Evolutionary conservation across 2,888 invertebrate genomes (phyloP).

Genomic region (Pharmacophagus antenor): DNA sequence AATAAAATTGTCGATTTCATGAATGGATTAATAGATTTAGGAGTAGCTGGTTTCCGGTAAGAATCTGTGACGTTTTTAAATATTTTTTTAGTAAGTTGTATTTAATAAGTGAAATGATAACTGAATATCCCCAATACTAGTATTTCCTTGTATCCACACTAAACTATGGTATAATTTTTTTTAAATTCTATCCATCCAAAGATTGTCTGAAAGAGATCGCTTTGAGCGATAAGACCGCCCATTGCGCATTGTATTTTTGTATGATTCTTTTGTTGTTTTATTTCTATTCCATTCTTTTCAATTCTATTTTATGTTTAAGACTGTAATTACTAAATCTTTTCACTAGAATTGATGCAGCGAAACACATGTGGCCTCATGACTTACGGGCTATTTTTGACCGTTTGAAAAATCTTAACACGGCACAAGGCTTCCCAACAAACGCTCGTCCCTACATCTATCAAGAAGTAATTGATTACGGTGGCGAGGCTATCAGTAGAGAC

Average conservation of each 20-base stretch:
- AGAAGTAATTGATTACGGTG: conserved; percentile 87
- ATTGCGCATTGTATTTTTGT: too few relatives aligned
- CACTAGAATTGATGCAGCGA: conserved; percentile 87
- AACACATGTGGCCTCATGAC: conserved; percentile 90
- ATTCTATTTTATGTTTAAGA: too few relatives aligned
- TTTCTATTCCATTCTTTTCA: too few relatives aligned
- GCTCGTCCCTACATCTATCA: conserved; percentile 86
- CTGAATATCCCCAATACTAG: too few relatives aligned
- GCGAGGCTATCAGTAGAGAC: conserved; percentile 69
- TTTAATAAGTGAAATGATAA: too few relatives aligned
- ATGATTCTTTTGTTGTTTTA: too few relatives aligned
- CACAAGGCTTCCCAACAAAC: conserved; percentile 82
- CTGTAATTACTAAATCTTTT: background rate
- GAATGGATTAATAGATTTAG: conserved; percentile 84
- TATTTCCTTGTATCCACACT: too few relatives aligned
- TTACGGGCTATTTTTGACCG: conserved; percentile 83
- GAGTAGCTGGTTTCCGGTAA: conserved; percentile 88
- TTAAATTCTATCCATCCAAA: too few relatives aligned
- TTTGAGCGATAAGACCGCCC: too few relatives aligned
- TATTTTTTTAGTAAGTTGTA: too few relatives aligned
- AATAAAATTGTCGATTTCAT: conserved; percentile 84
- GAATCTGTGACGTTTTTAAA: conserved; percentile 35
- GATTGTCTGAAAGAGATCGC: too few relatives aligned
- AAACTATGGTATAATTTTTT: too few relatives aligned
- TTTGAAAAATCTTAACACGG: conserved; percentile 81